Conservation (phyloP, 2,797 vertebrate genomes). For the Scomberomorus guttatus region DNA sequence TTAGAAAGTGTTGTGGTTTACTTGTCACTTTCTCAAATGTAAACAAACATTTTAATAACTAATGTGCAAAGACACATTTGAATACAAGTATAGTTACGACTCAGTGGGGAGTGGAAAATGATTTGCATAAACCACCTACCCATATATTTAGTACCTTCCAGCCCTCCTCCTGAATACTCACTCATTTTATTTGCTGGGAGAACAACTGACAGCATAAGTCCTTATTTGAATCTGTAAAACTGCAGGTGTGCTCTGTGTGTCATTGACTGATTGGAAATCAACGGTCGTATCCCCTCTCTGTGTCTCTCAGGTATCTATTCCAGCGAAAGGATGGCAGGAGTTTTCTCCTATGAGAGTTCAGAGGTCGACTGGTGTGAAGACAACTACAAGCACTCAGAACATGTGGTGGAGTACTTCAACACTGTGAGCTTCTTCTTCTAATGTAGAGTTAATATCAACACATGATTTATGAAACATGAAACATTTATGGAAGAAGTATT, state of each 20-base stretch:
- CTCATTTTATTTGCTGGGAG: neutral
- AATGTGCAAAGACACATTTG: conserved; percentile 44
- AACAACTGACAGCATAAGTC: neutral
- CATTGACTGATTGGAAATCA: neutral
- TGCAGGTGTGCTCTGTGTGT: neutral
- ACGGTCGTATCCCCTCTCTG: neutral
- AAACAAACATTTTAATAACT: neutral
- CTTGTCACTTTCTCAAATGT: neutral
- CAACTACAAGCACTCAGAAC: conserved; percentile 90
- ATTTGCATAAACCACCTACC: conserved; percentile 61
- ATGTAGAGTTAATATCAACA: neutral
- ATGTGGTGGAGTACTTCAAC: conserved; percentile 96
- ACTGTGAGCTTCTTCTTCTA: conserved; percentile 85
- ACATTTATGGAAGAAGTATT: neutral
- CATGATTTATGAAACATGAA: neutral
- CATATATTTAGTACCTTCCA: neutral
- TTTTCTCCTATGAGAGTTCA: conserved; percentile 93
- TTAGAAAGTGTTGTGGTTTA: neutral
- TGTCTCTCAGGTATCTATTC: conserved; percentile 74
- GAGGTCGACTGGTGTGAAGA: conserved; percentile 97
- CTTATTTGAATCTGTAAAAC: neutral
- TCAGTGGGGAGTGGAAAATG: neutral
- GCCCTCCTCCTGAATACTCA: neutral
- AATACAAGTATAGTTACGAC: conserved; percentile 24
- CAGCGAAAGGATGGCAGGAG: conserved; percentile 83